Evolutionary conservation across 1,140 invertebrate genomes (phyloP).

Genomic region (Oncopodura yosiiana): DNA sequence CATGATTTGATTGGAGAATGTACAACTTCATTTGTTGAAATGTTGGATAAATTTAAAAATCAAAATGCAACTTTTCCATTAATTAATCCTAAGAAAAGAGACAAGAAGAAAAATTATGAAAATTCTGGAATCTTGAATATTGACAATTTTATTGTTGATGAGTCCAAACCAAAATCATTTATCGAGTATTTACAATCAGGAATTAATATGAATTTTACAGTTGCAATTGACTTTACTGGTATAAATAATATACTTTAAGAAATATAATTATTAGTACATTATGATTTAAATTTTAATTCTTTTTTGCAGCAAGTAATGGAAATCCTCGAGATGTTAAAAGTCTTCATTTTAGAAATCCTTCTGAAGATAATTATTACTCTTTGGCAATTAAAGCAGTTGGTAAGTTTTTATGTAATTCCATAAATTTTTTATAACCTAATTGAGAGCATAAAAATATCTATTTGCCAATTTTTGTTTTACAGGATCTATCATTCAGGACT

Average conservation of each 20-base stretch:
- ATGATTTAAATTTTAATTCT: no score
- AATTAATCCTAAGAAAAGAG: slow-evolving; percentile 43
- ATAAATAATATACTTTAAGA: no score
- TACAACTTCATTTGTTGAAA: slow-evolving; percentile 38
- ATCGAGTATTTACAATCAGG: slow-evolving; percentile 45
- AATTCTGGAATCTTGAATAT: slow-evolving; percentile 39
- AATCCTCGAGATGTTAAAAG: slow-evolving; percentile 45
- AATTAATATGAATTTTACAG: slow-evolving; percentile 50
- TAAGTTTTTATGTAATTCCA: neutral
- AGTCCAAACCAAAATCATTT: no score
- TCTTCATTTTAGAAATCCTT: slow-evolving; percentile 44
- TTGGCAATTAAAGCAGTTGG: slow-evolving; percentile 47
- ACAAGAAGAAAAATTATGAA: slow-evolving; percentile 43
- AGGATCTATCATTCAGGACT: slow-evolving; percentile 56
- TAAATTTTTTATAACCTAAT: neutral
- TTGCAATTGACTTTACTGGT: slow-evolving; percentile 55
- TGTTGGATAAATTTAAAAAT: neutral
- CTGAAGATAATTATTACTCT: slow-evolving; percentile 44
- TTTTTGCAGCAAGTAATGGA: slow-evolving; percentile 51
- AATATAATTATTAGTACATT: no score
- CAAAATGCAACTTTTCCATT: slow-evolving; percentile 36
- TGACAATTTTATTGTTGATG: neutral
- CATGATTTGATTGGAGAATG: slow-evolving; percentile 44
- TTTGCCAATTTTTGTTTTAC: neutral
- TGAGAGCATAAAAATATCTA: neutral